A percentile compares a stretch with the other conserved stretches of the same genome.
Conservation (phyloP, 2,888 invertebrate genomes). For the Rosalia funebris region DNA sequence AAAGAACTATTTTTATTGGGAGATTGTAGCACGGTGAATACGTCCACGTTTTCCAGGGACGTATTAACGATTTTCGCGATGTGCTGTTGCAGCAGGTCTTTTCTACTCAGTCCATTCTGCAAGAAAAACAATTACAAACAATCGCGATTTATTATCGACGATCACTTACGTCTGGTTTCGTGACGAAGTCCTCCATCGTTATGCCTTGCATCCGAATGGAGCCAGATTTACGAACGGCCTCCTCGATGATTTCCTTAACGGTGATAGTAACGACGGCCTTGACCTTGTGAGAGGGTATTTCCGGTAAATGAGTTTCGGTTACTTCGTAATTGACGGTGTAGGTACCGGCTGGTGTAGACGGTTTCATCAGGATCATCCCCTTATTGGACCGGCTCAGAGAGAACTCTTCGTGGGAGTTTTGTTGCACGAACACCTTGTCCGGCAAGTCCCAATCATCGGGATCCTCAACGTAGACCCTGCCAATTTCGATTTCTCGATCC, state of each 20-base stretch:
- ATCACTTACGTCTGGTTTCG: slow-evolving; percentile 64
- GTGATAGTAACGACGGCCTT: slow-evolving; percentile 87
- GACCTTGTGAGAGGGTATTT: slow-evolving; percentile 75
- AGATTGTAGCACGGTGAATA: slow-evolving; percentile 88
- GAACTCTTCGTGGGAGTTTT: slow-evolving; percentile 73
- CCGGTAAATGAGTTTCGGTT: slow-evolving; percentile 72
- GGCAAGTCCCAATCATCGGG: slow-evolving; percentile 96
- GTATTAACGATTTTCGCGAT: slow-evolving; percentile 80
- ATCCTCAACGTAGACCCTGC: slow-evolving; percentile 93
- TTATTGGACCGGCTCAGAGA: slow-evolving; percentile 74
- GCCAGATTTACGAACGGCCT: slow-evolving; percentile 92
- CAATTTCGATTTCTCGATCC: slow-evolving; percentile 84
- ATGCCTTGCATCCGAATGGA: slow-evolving; percentile 86
- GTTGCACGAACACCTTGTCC: slow-evolving; percentile 82
- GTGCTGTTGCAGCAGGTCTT: slow-evolving; percentile 71
- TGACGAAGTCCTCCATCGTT: slow-evolving; percentile 87
- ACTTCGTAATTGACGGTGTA: slow-evolving; percentile 81
- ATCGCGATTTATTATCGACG: too few species aligned
- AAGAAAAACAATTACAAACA: slow-evolving; percentile 58
- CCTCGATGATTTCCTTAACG: slow-evolving; percentile 88
- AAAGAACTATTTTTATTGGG: slow-evolving; percentile 69
- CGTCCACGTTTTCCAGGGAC: slow-evolving; percentile 85
- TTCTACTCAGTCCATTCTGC: slow-evolving; percentile 73
- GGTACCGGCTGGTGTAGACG: slow-evolving; percentile 78
- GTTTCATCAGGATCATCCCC: slow-evolving; percentile 89